A percentile compares a stretch with the other conserved stretches of the same genome.
Conservation (phyloP, 1,140 invertebrate species). For the Heliothis subflexa region DNA sequence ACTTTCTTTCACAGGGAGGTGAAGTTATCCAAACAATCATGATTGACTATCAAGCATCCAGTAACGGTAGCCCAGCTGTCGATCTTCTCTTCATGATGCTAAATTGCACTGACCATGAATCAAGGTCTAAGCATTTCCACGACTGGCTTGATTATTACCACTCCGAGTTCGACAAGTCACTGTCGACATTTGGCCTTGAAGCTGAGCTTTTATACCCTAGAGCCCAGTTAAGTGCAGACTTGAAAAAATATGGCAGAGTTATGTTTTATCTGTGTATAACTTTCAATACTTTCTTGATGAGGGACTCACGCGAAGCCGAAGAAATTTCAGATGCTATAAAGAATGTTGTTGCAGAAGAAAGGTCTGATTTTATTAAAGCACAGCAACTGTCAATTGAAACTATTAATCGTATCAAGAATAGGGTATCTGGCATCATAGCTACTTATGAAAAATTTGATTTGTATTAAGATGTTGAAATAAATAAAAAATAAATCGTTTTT, state of each 20-base stretch:
- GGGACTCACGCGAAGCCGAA: constrained; percentile 42
- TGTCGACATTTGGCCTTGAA: constrained; percentile 40
- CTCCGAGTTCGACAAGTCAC: constrained; percentile 28
- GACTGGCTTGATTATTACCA: constrained; percentile 58
- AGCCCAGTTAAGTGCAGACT: constrained; percentile 50
- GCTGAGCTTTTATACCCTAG: constrained; percentile 47
- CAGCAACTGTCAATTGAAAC: constrained; percentile 17
- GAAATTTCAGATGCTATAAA: constrained; percentile 39
- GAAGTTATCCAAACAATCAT: not conserved
- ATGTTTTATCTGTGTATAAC: constrained; percentile 25
- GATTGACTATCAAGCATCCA: constrained; percentile 11
- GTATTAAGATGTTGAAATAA: no score
- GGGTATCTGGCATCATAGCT: constrained; percentile 38
- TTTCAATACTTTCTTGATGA: constrained; percentile 12
- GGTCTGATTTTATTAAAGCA: not conserved
- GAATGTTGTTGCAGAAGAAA: not conserved
- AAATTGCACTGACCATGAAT: constrained; percentile 53
- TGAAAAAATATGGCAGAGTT: constrained; percentile 50
- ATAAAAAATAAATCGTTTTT: no score
- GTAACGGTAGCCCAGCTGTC: constrained; percentile 41
- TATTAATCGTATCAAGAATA: constrained; percentile 21
- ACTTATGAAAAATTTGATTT: not conserved
- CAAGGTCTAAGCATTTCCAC: constrained; percentile 46
- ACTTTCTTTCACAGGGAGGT: constrained; percentile 25
- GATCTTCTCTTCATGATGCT: constrained; percentile 55